Evolutionary conservation across 92 coral and sea anemone genomes (phyloP), one percentile per base, ranked within the genome.

Genomic region (Pocillopora meandrina): DNA sequence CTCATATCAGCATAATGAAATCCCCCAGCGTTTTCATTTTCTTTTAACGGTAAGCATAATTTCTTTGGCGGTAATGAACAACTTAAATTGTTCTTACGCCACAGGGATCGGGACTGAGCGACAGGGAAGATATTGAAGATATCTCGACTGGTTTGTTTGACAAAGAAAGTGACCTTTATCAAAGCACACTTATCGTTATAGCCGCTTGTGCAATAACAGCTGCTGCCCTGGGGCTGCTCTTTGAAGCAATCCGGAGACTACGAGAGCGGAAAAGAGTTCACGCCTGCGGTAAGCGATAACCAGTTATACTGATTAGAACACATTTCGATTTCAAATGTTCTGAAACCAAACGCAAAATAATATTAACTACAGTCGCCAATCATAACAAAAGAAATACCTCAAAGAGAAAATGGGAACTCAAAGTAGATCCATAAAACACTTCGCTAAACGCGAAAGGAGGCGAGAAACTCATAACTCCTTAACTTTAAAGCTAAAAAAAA

Each of bases 101-200:
- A 20, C 35, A 81, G 85, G 85, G 78, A 2, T 81, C 85, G 20
- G 85, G 85, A 42, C 59, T 61, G 59, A 70, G 77, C 13, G 78
- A 71, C 9, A 59, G 71, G 70, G 68, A 71, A 57, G 3, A 59
- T 15, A 77, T 72, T 20, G 77, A 81, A 36, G 85, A 81, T 11
- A 60, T 81, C 68, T 81, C 85, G 10, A 71, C 85, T 58, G 85
- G 85, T 70, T 60, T 81, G 59, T 81, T 81, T 81, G 69, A 81
- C 13, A 81, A 77, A 9, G 47, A 59, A 0, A 20, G 70, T 10
- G 47, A 81, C 7, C 78, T 71, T 13, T 81, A 70, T 56, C 61
- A 72, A 15, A 36, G 71, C 17, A 72, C 85, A 52, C 85, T 81
- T 14, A 60, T 81, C 59, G 35, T 60, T 1, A 31, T 57, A 42